Evolutionary conservation across 2,113 vertebrate species (phyloP).

Genomic region (Ictalurus punctatus): DNA sequence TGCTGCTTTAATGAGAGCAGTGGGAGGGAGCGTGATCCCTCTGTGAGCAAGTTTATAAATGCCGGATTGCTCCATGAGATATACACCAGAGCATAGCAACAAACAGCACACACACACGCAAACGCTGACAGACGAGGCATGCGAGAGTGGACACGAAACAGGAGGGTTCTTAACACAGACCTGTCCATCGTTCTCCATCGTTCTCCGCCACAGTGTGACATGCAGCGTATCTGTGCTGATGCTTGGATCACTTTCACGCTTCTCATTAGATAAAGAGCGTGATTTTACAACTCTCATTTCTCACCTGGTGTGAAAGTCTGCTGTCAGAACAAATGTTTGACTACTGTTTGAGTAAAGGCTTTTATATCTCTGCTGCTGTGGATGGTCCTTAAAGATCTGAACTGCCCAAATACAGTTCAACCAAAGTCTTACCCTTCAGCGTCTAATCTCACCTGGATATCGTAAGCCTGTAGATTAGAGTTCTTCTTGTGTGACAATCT

Average conservation of each 20-base stretch:
- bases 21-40: neutral
- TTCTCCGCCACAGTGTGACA: neutral
- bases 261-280: conserved; percentile 20
- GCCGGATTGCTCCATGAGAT: neutral
- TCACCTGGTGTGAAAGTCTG: neutral
- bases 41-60: conserved; percentile 8
- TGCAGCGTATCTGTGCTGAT: neutral
- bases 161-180: neutral
- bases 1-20: conserved; percentile 30
- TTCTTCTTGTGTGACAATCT: neutral
- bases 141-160: neutral
- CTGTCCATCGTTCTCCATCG: neutral
- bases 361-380: too few species aligned
- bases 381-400: neutral
- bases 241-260: neutral
- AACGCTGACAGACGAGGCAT: neutral
- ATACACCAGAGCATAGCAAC: neutral
- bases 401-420: neutral
- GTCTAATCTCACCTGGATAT: neutral
- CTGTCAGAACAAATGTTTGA: neutral
- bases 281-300: neutral
- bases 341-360: too few species aligned
- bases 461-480: neutral
- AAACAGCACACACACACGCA: neutral
- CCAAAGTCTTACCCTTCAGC: neutral